phyloP scores from a whole-genome alignment of 2,888 invertebrate species.

The Omphaloscelis lunosa region DNA sequence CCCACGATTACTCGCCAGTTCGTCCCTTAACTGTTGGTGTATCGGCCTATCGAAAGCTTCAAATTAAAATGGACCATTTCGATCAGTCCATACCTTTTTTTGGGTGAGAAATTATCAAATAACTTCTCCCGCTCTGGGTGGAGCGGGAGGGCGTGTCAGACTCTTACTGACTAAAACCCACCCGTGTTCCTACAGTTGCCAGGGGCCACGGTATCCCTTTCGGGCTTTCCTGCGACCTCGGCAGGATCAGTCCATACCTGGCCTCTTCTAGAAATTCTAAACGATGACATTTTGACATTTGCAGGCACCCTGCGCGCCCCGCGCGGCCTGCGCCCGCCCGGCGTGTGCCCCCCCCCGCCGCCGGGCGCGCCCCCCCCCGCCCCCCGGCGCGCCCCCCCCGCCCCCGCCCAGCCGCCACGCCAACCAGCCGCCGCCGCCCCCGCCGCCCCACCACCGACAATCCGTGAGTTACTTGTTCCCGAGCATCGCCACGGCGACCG shows the following conservation, averaged over 20 bases:
- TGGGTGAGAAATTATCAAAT: too few relatives aligned
- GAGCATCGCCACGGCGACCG: not conserved
- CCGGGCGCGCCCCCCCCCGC: conserved; percentile 81
- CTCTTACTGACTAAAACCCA: too few relatives aligned
- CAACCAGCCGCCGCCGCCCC: conserved; percentile 65
- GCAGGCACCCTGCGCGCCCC: conserved; percentile 87
- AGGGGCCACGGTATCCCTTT: too few relatives aligned
- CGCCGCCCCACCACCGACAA: conserved; percentile 75
- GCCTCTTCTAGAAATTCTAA: not conserved
- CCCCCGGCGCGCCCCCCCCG: conserved; percentile 83
- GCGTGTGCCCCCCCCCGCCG: conserved; percentile 91
- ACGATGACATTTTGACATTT: not conserved
- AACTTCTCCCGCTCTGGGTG: too few relatives aligned
- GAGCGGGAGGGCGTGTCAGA: too few relatives aligned
- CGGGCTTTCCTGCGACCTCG: too few relatives aligned
- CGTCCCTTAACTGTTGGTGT: not conserved
- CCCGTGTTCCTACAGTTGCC: too few relatives aligned
- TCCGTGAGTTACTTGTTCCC: conserved; percentile 40
- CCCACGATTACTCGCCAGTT: not conserved
- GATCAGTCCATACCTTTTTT: not conserved
- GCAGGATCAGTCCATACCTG: not conserved
- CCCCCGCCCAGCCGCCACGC: conserved; percentile 79
- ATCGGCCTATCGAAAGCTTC: not conserved
- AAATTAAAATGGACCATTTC: not conserved
- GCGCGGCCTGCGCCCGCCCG: conserved; percentile 90